Evolutionary conservation across 1,140 invertebrate species (phyloP), one percentile per base, ranked within the genome.

Genomic region (Chironomus tepperi): DNA sequence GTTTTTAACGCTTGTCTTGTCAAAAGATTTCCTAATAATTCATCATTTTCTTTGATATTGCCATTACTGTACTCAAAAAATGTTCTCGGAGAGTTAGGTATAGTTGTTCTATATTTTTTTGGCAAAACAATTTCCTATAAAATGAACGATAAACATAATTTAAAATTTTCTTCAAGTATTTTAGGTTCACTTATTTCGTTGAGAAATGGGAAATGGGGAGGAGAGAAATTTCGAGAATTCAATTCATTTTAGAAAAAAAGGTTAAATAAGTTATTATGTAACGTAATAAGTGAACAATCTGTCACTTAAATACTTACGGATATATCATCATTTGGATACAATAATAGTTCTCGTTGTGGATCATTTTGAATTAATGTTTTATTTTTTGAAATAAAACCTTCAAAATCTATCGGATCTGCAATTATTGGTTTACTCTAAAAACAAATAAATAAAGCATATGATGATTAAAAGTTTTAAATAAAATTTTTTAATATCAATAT

Each of bases 291-390:
- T n/a, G n/a, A n/a, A n/a, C n/a, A n/a, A n/a, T n/a, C n/a, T n/a
- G n/a, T n/a, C n/a, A n/a, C 34, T 43, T 42, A 1, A 18, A 73
- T 73, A 34, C 91, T 90, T 86, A 95, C 93, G 65, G 90, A 91
- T 78, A 97, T 89, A 88, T 97, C 95, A 86, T 98, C 95, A 73
- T 89, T 84, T 19, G 95, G 95, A 85, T 95, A 97, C 18, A 96
- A 84, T 42, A 97, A 83, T 77, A 97, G 87, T 79, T 97, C 94
- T 79, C 94, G 83, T 76, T 96, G 90, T 42, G 94, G 92, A 86
- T 97, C 95, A 90, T 97, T 97, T 83, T 96, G 89, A 77, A 97
- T 84, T 65, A 96, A 83, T 70, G 93, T 94, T 87, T 94, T 94
- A 83, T 96, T 95, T 84, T 96, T 94, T 75, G 89, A 83, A 77